phyloP scores from a whole-genome alignment of 2,888 invertebrate genomes.

The Electrophaes corylata region DNA sequence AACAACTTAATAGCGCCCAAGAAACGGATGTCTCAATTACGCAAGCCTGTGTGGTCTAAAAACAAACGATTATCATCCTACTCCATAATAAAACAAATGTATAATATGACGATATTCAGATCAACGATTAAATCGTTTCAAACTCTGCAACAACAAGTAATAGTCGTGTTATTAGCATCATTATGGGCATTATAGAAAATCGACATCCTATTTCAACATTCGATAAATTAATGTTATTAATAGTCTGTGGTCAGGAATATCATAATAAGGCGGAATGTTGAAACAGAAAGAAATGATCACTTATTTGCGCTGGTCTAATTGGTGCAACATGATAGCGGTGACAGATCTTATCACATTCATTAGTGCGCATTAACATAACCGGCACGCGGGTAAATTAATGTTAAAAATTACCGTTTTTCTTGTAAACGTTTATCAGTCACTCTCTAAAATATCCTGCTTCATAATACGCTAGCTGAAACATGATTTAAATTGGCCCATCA shows the following conservation, averaged over 20 bases:
- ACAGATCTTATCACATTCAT: slow-evolving; percentile 48
- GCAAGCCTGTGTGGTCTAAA: slow-evolving; percentile 73
- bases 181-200: slow-evolving; percentile 67
- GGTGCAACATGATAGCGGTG: slow-evolving; percentile 41
- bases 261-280: slow-evolving; percentile 42
- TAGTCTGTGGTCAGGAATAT: slow-evolving; percentile 28
- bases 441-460: slow-evolving; percentile 14
- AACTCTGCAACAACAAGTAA: slow-evolving; percentile 73
- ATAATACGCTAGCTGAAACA: slow-evolving; percentile 15
- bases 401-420: slow-evolving; percentile 36
- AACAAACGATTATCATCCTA: slow-evolving; percentile 64
- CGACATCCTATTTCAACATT: slow-evolving; percentile 65
- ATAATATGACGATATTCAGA: slow-evolving; percentile 73
- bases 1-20: slow-evolving; percentile 58
- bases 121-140: slow-evolving; percentile 71
- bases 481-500: slow-evolving; percentile 16
- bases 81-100: slow-evolving; percentile 66
- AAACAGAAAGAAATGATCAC: slow-evolving; percentile 41
- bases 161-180: slow-evolving; percentile 74
- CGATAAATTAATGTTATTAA: slow-evolving; percentile 49
- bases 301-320: slow-evolving; percentile 44
- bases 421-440: slow-evolving; percentile 34
- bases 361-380: slow-evolving; percentile 48
- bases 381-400: slow-evolving; percentile 36
- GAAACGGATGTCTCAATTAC: slow-evolving; percentile 77